Conservation (phyloP, 2,888 invertebrate genomes). For the Rotaria magnacalcarata region DNA sequence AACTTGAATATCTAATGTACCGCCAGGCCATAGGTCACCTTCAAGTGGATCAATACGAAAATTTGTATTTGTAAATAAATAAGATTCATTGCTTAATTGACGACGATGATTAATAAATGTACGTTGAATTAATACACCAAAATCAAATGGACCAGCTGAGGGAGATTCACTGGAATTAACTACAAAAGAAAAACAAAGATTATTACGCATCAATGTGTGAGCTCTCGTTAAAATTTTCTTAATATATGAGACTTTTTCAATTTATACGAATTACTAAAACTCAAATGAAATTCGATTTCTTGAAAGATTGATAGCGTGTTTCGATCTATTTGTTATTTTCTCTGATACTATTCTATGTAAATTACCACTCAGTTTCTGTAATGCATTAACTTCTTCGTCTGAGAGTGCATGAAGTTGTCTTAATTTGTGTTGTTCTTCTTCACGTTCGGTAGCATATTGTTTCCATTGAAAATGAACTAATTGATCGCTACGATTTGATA, state of each 20-base stretch:
- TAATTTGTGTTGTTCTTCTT: constrained; percentile 56
- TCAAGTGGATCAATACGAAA: constrained; percentile 57
- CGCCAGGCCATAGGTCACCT: constrained; percentile 60
- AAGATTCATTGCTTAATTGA: constrained; percentile 26
- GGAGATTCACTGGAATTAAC: background rate
- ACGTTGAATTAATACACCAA: constrained; percentile 35
- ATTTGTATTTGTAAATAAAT: constrained; percentile 56
- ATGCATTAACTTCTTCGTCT: constrained; percentile 43
- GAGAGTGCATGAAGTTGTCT: constrained; percentile 49
- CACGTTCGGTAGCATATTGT: constrained; percentile 56
- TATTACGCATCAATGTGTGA: too few relatives aligned
- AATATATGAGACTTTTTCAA: too few relatives aligned
- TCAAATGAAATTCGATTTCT: too few relatives aligned
- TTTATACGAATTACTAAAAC: too few relatives aligned
- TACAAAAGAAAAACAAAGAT: background rate
- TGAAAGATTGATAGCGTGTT: too few relatives aligned
- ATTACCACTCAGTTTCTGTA: constrained; percentile 41
- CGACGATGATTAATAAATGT: constrained; percentile 33
- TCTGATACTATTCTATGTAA: background rate
- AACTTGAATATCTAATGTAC: constrained; percentile 54
- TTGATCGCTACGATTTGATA: constrained; percentile 57
- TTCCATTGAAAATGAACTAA: constrained; percentile 59
- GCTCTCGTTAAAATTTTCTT: too few relatives aligned
- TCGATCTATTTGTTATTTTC: too few relatives aligned
- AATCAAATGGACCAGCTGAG: constrained; percentile 34